These are phyloP conservation scores for Littorina saxatilis DNA, from an alignment of 1,140 invertebrate species.

Conservation along the genomic window DNA sequence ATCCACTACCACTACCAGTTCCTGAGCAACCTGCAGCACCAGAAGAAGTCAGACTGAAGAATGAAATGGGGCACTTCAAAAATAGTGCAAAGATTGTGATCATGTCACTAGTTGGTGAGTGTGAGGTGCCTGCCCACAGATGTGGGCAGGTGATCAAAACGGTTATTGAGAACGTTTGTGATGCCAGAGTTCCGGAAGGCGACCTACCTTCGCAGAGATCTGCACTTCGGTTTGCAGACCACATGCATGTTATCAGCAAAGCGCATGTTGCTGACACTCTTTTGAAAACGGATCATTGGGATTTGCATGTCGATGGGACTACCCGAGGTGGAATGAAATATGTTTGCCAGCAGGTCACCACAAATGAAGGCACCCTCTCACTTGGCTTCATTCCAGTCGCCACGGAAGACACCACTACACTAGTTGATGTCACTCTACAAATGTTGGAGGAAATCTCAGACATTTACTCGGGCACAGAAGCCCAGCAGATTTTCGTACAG, in stretches of 20 bases:
- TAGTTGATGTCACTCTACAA: neutral
- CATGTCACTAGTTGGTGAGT: neutral
- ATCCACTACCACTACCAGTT: no score
- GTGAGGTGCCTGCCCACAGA: neutral
- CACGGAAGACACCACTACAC: neutral
- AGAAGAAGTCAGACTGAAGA: neutral
- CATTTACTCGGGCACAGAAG: neutral
- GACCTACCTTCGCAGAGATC: neutral
- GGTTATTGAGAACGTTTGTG: neutral
- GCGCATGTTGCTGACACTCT: neutral
- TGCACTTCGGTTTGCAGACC: neutral
- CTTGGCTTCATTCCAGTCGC: neutral
- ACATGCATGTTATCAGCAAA: conserved; percentile 4
- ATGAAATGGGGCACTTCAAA: neutral
- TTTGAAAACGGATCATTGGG: neutral
- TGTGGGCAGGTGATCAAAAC: neutral
- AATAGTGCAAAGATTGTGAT: neutral
- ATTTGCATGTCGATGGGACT: neutral
- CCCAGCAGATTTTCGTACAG: neutral
- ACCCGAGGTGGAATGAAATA: neutral
- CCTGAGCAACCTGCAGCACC: no score
- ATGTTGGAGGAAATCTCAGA: neutral
- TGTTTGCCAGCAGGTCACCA: neutral
- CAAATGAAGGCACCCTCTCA: neutral
- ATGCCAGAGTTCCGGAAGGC: neutral